Base-by-base conservation (phyloP, 1,140 invertebrate species). In the Eueides isabella region DNA sequence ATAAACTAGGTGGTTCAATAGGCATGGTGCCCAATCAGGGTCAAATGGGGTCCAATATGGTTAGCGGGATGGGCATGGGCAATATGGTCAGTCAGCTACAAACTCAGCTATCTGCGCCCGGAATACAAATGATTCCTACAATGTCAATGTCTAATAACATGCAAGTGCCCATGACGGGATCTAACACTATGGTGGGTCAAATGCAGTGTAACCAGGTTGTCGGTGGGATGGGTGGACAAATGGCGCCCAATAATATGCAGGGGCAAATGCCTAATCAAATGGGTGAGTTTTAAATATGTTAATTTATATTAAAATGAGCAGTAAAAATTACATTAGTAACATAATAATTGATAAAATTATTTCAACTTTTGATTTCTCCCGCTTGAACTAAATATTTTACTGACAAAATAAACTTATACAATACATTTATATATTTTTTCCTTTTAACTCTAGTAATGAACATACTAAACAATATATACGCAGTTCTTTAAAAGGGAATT, bases 51-150 rank as follows among this genome's bases (percentile, higher is more conserved):
- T 76, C 76, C 44, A 90, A 86, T 33, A 88, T 90, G 84, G 84
- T 81, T 11, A 78, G 83, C 2, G 80, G 81, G 0, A 91, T 91
- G 89, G 86, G 82, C 0, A 89, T 91, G 87, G 83, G 85, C 0
- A 91, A 88, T 63, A 85, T 91, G 85, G 84, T 84, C 0, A 89
- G 86, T 65, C 90, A 91, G 71, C 61, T 89, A 11, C 89, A 92
- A 76, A 89, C 74, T 35, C 88, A 92, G 35, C 55, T 91, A 12
- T 82, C 80, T 6, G 89, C 82, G 7, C 83, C 84, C 0, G 85
- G 87, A 0, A 90, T 91, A 84, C 87, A 89, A 75, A 92, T 92
- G 86, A 92, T 92, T 83, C 85, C 85, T 0, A 90, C 87, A 38
- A 92, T 90, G 86, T 88, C 88, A 0, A 91, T 91, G 88, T 80